These are phyloP conservation scores for Lonchura striata DNA, from an alignment of 2,113 vertebrate species.

Conservation along the genomic window DNA sequence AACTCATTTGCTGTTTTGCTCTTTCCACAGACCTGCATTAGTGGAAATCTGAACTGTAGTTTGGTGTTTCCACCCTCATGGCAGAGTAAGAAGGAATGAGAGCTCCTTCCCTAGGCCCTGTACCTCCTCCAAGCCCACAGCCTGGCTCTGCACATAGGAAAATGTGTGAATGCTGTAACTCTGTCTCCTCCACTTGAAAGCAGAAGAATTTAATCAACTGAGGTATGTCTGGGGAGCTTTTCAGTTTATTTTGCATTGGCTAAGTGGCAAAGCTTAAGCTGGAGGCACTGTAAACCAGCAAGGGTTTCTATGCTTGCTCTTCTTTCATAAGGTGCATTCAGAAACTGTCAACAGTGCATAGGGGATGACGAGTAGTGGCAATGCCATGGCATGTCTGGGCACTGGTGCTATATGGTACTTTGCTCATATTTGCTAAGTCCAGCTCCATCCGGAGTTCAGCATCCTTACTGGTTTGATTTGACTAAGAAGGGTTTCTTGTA, in stretches of 20 bases:
- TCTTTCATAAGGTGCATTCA: background rate
- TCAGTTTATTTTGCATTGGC: background rate
- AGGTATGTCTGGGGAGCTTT: background rate
- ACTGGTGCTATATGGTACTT: background rate
- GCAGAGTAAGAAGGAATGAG: background rate
- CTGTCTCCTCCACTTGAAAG: background rate
- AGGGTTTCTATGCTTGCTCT: background rate
- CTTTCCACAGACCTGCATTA: background rate
- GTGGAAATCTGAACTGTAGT: background rate
- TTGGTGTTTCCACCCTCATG: background rate
- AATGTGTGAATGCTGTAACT: background rate
- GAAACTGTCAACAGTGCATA: background rate
- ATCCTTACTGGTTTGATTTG: background rate
- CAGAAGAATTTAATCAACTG: background rate
- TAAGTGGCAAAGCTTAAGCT: background rate
- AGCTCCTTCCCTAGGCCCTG: background rate
- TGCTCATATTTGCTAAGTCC: background rate
- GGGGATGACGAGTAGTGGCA: rapidly evolving
- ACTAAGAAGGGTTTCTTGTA: background rate
- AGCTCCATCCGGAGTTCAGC: background rate
- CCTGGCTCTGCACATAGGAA: background rate
- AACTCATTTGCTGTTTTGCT: background rate
- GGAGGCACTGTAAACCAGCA: background rate
- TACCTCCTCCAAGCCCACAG: background rate
- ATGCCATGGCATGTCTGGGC: background rate